Base-by-base conservation (phyloP, 2,888 invertebrate genomes). In the Tiliacea citrago region DNA sequence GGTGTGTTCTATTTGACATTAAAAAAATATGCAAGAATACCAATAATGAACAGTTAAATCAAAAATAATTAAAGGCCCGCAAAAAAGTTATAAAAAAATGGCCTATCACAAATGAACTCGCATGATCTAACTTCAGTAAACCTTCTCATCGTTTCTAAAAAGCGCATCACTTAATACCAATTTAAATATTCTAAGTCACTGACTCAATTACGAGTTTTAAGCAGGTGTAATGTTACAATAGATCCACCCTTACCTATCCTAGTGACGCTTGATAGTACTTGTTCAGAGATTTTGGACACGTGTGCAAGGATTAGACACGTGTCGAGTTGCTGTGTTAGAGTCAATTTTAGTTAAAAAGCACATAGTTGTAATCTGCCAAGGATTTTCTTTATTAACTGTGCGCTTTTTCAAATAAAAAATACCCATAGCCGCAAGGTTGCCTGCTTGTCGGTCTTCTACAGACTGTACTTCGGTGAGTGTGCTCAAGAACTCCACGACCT, bases 91-190 rank as follows among this genome's bases (percentile, higher is more conserved):
- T 0, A 5, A 16, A 39, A 51, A 79, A 81, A 68, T 61, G 69
- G 53, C 61, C 16, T 10, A 6, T 9, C 49, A 24, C 35, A 49
- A 69, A 53, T 82, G n/a, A 49, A 1, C 3, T 58, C 57, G 57
- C 73, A 35, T 53, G 60, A 61, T 1, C 16, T 18, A 60, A 68
- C 53, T 68, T n/a, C 53, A 29, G 39, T 73, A 45, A 68, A 47
- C 49, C 72, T 49, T 72, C 68, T 61, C 21, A 72, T 21, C 10
- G 29, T 51, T 61, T 74, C 67, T n/a, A 74, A 81, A 81, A 90
- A 90, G 91, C 79, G 86, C 91, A 91, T 85, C 90, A 72, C 47
- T 83, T 83, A 82, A 82, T 83, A 62, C 69, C 79, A 89, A 88
- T 89, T 86, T 83, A 89, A 87, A 84, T 81, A 79, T 86, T 81